Base-by-base conservation (phyloP, 1,140 invertebrate genomes). In the Hydropsyche tenuis region DNA sequence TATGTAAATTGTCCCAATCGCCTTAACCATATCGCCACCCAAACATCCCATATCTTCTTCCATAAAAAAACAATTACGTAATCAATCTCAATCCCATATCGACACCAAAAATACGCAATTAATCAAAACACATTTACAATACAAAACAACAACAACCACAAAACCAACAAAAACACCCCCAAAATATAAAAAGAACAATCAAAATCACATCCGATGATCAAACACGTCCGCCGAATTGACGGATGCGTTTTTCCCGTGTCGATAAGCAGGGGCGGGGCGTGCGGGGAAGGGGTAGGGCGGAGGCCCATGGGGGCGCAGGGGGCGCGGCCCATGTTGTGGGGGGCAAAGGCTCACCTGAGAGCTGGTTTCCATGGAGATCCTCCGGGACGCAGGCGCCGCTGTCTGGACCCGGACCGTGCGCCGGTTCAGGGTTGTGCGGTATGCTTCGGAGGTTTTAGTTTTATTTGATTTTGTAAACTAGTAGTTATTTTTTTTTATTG, bases 321-420 rank as follows among this genome's bases (percentile, higher is more conserved):
- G 23, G 11, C 7, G 51, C 25, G 69, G 45, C n/a, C n/a, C 12
- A 14, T 14, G 20, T 18, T 20, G 27, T 3, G 20, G n/a, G 51
- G 25, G 51, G 69, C 53, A 20, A 30, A 63, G 60, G 30, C 42
- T 51, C 71, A 73, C 71, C 71, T 73, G 71, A 73, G 71, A 73
- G 71, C 71, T 66, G 62, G 69, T 73, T 53, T 51, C 71, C 45
- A 73, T 73, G 71, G 62, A 25, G n/a, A 73, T 43, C 16, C 56
- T 72, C 71, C 62, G 71, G 62, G 71, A 73, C 71, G 71, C 71
- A 73, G 71, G 71, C 71, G 71, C 71, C 45, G 14, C 60, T n/a
- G 22, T 62, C 43, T 73, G 71, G 71, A 73, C 71, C 71, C 71
- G 71, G 71, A 46, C 46, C 18, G 27, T 18, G 23, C 20, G 30